Percentiles rank a stretch among this genome's conserved stretches.
Conservation (phyloP, 2,888 invertebrate genomes). For the Chymomyza procnemis region DNA sequence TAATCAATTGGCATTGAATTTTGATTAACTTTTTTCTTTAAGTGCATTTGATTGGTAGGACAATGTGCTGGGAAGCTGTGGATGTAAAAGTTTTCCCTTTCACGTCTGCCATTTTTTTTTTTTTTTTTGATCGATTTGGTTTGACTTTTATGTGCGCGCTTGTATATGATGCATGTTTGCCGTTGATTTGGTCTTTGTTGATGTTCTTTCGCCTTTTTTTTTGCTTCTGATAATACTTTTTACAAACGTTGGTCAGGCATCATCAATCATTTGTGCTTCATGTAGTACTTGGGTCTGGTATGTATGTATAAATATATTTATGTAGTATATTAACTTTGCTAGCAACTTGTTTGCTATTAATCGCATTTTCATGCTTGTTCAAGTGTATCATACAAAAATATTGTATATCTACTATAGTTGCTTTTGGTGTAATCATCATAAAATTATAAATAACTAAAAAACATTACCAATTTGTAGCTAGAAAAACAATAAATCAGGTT, state of each 20-base stretch:
- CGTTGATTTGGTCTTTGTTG: not conserved
- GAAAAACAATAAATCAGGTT: not conserved
- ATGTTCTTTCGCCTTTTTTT: not conserved
- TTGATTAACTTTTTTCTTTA: not conserved
- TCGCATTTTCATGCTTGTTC: not conserved
- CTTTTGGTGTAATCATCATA: too few species aligned
- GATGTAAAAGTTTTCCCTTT: not conserved
- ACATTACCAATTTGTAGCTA: too few species aligned
- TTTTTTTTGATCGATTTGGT: not conserved
- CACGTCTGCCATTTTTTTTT: not conserved
- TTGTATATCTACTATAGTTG: too few species aligned
- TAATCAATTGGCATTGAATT: too few species aligned
- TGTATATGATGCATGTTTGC: not conserved
- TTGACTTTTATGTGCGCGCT: conserved; percentile 2
- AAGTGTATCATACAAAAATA: not conserved
- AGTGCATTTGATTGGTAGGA: not conserved
- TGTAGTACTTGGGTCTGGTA: not conserved
- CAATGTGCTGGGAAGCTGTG: not conserved
- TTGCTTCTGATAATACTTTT: conserved; percentile 24
- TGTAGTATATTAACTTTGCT: not conserved
- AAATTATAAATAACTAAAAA: too few species aligned
- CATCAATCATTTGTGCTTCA: conserved; percentile 32
- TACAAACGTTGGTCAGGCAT: conserved; percentile 16
- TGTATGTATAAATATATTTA: not conserved
- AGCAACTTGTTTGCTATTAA: not conserved